A percentile compares a stretch with the other conserved stretches of the same genome.
Evolutionary conservation across 2,888 invertebrate genomes (phyloP).

Genomic region (Aphidius colemani): DNA sequence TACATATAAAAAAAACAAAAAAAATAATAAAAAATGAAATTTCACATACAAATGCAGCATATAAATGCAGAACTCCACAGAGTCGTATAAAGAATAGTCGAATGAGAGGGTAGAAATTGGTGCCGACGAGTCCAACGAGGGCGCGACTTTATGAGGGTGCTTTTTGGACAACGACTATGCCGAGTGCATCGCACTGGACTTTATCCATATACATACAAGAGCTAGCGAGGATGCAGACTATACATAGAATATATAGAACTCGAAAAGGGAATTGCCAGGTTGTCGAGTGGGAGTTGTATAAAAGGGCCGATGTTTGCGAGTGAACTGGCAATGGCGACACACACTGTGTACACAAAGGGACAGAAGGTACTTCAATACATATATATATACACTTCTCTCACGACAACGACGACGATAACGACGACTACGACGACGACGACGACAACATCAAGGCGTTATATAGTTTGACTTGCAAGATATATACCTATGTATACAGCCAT

Average conservation of each 20-base stretch:
- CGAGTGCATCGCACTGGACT: constrained; percentile 22
- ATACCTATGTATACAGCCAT: constrained; percentile 3
- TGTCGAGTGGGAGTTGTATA: constrained; percentile 13
- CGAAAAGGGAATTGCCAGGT: constrained; percentile 18
- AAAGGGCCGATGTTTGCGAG: constrained; percentile 9
- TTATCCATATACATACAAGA: constrained; percentile 3
- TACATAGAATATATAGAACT: background rate
- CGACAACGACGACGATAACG: constrained; percentile 6
- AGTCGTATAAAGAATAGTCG: constrained; percentile 1
- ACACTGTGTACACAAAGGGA: no score
- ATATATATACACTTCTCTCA: no score
- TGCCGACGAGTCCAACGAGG: constrained; percentile 16
- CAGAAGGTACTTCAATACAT: no score
- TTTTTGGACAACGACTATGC: constrained; percentile 23
- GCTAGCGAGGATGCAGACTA: background rate
- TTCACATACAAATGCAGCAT: no score
- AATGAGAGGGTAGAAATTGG: constrained; percentile 6
- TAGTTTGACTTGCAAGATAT: background rate
- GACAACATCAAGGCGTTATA: constrained; percentile 6
- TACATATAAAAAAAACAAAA: no score
- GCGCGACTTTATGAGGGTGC: constrained; percentile 27
- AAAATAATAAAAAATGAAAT: no score
- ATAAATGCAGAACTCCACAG: no score
- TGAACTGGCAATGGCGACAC: background rate
- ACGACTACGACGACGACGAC: constrained; percentile 22